Evolutionary conservation across 2,888 invertebrate species (phyloP).

Genomic region (Eueremaeus valkanovi): DNA sequence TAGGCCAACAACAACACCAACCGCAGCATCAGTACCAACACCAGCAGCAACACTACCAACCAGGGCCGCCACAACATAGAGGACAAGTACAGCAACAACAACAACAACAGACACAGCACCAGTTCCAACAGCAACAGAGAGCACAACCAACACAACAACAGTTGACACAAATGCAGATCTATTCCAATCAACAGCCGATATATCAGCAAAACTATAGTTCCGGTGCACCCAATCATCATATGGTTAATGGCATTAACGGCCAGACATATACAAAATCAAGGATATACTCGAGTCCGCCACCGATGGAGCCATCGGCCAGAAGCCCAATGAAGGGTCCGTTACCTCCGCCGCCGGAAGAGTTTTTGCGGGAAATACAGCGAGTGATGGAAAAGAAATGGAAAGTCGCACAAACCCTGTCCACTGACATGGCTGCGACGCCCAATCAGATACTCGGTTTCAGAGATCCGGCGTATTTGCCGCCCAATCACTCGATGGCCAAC

Average conservation of each 20-base stretch:
- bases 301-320: conserved; percentile 47
- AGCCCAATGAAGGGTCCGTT: conserved; percentile 41
- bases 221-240: not conserved
- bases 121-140: conserved; percentile 23
- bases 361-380: conserved; percentile 79
- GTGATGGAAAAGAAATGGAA: conserved; percentile 86
- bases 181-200: conserved; percentile 17
- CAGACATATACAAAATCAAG: not conserved
- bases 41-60: too few relatives aligned
- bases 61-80: not conserved
- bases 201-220: not conserved
- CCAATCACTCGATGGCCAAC: conserved; percentile 26
- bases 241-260: not conserved
- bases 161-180: not conserved
- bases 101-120: not conserved
- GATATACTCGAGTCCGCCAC: conserved; percentile 47
- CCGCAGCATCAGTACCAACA: conserved; percentile 27
- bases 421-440: conserved; percentile 77
- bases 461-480: conserved; percentile 49
- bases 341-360: conserved; percentile 59
- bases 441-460: conserved; percentile 86
- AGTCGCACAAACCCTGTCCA: conserved; percentile 84
- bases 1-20: not conserved
- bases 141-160: conserved; percentile 3
- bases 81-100: conserved; percentile 14